These are phyloP conservation scores for Psylliodes chrysocephalus DNA, from an alignment of 2,888 invertebrate genomes.

Conservation along the genomic window DNA sequence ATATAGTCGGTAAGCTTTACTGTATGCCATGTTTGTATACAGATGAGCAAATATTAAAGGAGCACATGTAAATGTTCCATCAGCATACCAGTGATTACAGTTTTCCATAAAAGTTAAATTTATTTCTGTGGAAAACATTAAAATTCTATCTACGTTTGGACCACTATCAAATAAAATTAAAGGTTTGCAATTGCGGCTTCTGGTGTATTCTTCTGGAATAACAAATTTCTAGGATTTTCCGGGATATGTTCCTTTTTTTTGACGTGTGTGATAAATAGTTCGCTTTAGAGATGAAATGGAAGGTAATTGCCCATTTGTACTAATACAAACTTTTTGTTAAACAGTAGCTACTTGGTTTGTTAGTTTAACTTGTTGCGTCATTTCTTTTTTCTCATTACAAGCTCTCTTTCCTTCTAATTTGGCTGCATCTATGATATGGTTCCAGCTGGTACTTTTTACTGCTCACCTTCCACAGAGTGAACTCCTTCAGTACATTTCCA, in stretches of 20 bases:
- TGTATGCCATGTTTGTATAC: too few species aligned
- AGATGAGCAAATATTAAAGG: neutral
- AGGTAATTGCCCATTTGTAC: constrained; percentile 1
- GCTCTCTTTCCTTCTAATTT: too few species aligned
- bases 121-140: constrained; percentile 15
- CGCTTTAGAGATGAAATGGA: constrained; percentile 6
- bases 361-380: too few species aligned
- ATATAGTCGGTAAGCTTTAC: too few species aligned
- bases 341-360: constrained; percentile 21
- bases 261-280: neutral
- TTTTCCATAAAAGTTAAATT: constrained; percentile 15
- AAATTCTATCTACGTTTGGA: constrained; percentile 10
- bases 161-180: constrained; percentile 6
- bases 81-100: constrained; percentile 21
- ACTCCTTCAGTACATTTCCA: too few species aligned
- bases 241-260: neutral
- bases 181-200: neutral
- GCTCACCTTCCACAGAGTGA: too few species aligned
- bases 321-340: constrained; percentile 1
- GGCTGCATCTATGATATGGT: too few species aligned
- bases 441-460: too few species aligned
- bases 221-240: neutral
- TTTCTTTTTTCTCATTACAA: too few species aligned
- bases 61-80: constrained; percentile 18
- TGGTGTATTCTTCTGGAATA: neutral